These are phyloP conservation scores for Cisticola juncidis DNA, from an alignment of 2,113 vertebrate genomes.

Conservation along the genomic window DNA sequence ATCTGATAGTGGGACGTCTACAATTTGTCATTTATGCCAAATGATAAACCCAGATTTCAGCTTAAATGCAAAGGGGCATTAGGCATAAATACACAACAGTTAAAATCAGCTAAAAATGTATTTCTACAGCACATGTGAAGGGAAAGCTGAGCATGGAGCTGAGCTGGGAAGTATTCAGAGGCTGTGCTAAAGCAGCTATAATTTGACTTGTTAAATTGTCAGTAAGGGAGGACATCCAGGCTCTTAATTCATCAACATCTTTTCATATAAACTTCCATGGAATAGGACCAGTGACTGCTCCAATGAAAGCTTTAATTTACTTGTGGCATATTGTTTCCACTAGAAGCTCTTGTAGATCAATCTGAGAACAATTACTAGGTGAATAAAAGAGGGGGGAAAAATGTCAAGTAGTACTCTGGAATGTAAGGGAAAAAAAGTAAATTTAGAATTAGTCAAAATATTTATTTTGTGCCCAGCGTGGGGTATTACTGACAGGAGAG, in stretches of 20 bases:
- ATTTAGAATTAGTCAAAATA: slow-evolving; percentile 21
- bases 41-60: slow-evolving; percentile 9
- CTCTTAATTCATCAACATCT: not conserved
- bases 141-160: not conserved
- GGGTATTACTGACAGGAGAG: not conserved
- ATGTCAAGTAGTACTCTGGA: not conserved
- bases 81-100: not conserved
- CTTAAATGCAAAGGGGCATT: not conserved
- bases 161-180: not conserved
- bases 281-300: not conserved
- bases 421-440: slow-evolving; percentile 19
- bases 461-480: not conserved
- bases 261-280: not conserved
- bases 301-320: slow-evolving; percentile 52
- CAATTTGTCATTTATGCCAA: not conserved
- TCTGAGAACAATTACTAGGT: slow-evolving; percentile 46
- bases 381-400: not conserved
- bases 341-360: slow-evolving; percentile 18
- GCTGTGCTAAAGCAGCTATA: not conserved
- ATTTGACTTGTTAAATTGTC: not conserved
- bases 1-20: not conserved
- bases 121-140: not conserved
- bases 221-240: not conserved
- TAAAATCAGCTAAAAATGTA: not conserved
- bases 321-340: slow-evolving; percentile 39